These are phyloP conservation scores for Xyrichtys novacula DNA, from an alignment of 2,797 vertebrate genomes.

Conservation along the genomic window DNA sequence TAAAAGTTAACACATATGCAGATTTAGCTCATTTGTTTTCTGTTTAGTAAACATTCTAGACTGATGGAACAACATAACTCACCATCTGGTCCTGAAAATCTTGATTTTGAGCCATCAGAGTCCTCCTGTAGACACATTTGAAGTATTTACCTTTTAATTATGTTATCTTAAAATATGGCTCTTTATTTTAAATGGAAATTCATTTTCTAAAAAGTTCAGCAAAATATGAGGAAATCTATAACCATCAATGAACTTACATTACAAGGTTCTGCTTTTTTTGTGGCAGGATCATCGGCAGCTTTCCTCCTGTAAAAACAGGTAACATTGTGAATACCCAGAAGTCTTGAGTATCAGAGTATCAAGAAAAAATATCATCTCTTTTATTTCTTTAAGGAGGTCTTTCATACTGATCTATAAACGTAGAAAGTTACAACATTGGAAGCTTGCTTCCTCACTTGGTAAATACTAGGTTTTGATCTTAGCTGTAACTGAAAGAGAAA, in stretches of 20 bases:
- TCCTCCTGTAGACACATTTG: slow-evolving; percentile 73
- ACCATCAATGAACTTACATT: slow-evolving; percentile 61
- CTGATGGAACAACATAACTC: slow-evolving; percentile 19
- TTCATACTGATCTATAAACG: too few species aligned
- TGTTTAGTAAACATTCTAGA: background rate
- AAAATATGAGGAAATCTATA: background rate
- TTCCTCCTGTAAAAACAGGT: slow-evolving; percentile 72
- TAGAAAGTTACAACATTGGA: too few species aligned
- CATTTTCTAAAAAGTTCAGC: background rate
- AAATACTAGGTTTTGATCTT: too few species aligned
- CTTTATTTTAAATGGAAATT: background rate
- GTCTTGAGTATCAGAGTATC: background rate
- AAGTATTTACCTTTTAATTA: too few species aligned
- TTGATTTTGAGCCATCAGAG: slow-evolving; percentile 60
- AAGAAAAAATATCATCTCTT: background rate
- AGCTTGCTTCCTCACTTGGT: too few species aligned
- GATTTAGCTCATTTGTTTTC: background rate
- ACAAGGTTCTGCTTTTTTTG: slow-evolving; percentile 63
- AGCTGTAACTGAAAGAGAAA: too few species aligned
- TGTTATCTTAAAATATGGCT: background rate
- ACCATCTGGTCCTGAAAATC: slow-evolving; percentile 68
- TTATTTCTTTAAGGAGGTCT: background rate
- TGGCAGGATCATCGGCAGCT: slow-evolving; percentile 68
- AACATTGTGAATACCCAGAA: background rate
- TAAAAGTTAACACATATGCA: too few species aligned